Base-by-base conservation (phyloP, 1,140 invertebrate genomes). In the Orius insidiosus region DNA sequence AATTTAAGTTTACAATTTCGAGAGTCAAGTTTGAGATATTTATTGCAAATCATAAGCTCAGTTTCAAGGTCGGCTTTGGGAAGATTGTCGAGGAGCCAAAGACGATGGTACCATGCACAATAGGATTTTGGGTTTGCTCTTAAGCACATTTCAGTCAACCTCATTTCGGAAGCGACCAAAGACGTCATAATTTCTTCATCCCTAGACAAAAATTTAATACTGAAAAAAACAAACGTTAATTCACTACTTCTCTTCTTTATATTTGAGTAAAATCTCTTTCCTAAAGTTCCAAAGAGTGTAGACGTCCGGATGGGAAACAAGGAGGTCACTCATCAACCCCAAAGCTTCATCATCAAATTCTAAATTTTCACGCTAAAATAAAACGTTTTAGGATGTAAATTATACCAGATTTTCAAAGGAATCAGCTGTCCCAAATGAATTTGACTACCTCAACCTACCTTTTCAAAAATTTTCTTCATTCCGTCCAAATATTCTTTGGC, bases 211-310 rank as follows among this genome's bases (percentile, higher is more conserved):
- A 9, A 10, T 15, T 31, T 11, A 24, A 10, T n/a, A n/a, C 19
- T 11, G 31, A 16, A 34, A n/a, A 11, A 48, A 15, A 19, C 1
- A 16, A 3, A 41, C 3, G 7, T 35, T 4, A 15, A 13, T 49
- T n/a, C n/a, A 35, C 50, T 63, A 68, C 68, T 55, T 61, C 19
- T 50, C 50, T 40, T 61, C 50, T 48, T 64, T 63, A 10, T 65
- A 66, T 52, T 64, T 58, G 14, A 71, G 62, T 52, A 81, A 66
- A 42, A 76, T 75, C 70, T 96, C 85, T 61, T 84, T 76, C 53
- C 92, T 69, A 59, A 89, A 82, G 63, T 97, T 97, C 93, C 93
- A 98, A 16, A 95, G 63, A 5, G 89, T 90, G 57, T 77, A 80
- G 54, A 94, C 77, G 63, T 97, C 90, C 15, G 92, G 84, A 70